phyloP scores from a whole-genome alignment of 2,113 vertebrate genomes.

The Caranx melampygus region DNA sequence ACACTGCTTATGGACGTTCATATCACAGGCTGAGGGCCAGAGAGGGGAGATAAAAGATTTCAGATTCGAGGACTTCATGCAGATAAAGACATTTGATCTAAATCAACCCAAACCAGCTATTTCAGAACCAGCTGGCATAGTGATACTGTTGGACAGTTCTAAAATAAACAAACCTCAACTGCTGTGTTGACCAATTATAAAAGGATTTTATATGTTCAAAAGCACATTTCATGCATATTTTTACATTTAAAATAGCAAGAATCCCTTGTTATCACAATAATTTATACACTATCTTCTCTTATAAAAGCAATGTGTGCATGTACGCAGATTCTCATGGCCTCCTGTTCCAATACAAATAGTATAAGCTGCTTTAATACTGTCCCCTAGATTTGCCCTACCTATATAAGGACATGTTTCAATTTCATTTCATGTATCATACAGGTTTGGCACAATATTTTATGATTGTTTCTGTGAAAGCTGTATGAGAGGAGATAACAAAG shows the following conservation, averaged over 20 bases:
- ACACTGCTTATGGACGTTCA: slow-evolving; percentile 97
- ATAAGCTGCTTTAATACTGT: slow-evolving; percentile 30
- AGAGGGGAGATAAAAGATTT: slow-evolving; percentile 26
- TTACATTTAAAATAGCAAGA: neutral
- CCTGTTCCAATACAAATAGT: slow-evolving; percentile 1
- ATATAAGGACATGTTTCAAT: slow-evolving; percentile 35
- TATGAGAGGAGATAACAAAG: slow-evolving; percentile 50
- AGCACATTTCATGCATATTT: neutral
- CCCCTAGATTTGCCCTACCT: neutral
- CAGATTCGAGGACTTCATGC: neutral
- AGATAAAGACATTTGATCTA: neutral
- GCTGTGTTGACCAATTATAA: neutral
- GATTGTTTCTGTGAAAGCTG: slow-evolving; percentile 20
- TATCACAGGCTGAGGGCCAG: slow-evolving; percentile 90
- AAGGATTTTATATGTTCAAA: too few species aligned
- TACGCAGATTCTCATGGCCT: neutral
- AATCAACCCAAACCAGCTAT: slow-evolving; percentile 6
- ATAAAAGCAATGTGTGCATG: neutral
- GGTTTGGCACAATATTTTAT: slow-evolving; percentile 44
- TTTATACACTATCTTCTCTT: neutral
- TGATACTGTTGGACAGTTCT: neutral
- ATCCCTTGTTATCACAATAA: neutral
- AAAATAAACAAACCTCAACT: neutral
- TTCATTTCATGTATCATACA: slow-evolving; percentile 35
- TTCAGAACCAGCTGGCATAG: neutral